Evolutionary conservation across 2,113 vertebrate genomes (phyloP), one percentile per base, ranked within the genome.

Genomic region (Ceyx margarethae): DNA sequence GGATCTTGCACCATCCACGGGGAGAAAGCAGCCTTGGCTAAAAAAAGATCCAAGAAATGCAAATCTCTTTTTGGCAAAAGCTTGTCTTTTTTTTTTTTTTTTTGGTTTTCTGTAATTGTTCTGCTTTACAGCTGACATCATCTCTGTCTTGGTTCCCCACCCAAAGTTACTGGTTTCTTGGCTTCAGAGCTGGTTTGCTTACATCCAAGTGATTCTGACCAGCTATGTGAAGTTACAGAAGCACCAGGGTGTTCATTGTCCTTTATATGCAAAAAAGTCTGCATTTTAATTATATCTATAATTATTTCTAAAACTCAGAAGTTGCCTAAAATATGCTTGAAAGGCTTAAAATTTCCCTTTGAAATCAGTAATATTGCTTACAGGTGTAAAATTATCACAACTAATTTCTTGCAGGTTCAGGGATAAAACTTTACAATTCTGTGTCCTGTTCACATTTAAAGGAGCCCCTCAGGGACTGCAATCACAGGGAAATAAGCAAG

Each of bases 381-480:
- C 43, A 69, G 48, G 45, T 79, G 15, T 75, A 75, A 53, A 80
- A 81, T 69, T 10, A 75, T 46, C 23, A 15, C 18, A n/a, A 23
- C 18, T 15, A 31, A 18, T 53, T 66, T 42, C 8, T 1, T 3
- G 6, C 13, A 45, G 16, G 16, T 73, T 76, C 0, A 0, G 26
- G 74, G 51, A 35, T 46, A 46, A 78, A 76, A 77, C 28, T 17
- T 95, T 67, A 16, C 54, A 29, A 54, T 82, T 90, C 64, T n/a
- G 20, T 1, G 0, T 51, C 8, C 37, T 74, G 25, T 12, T 78
- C 0, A 0, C 16, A 81, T 81, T 65, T 26, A 33, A 46, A 51
- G 67, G 73, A 61, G 45, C 21, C 28, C 33, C 37, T 50, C 0
- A 0, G 76, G 50, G 13, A 15, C 48, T 26, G 28, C 35, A 56